Conservation (phyloP, 2,888 invertebrate genomes). For the Tetragnatha montana region DNA sequence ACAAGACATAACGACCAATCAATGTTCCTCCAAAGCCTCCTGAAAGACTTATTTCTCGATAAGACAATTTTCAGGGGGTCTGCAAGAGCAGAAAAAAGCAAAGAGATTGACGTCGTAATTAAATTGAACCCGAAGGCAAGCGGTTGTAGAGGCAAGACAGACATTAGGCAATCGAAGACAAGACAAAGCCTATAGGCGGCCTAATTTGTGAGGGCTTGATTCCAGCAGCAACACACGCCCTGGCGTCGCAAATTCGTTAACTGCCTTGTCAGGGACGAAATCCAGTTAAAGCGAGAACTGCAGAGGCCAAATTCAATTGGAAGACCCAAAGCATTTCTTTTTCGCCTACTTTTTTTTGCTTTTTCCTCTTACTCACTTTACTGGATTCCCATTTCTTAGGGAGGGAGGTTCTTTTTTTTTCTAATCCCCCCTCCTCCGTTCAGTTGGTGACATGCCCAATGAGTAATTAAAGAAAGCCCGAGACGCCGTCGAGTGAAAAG, state of each 20-base stretch:
- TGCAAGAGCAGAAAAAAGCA: neutral
- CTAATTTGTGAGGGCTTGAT: constrained; percentile 67
- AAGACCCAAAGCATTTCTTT: constrained; percentile 58
- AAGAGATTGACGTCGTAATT: constrained; percentile 47
- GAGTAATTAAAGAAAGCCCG: constrained; percentile 69
- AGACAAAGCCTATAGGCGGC: constrained; percentile 70
- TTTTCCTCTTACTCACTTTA: constrained; percentile 47
- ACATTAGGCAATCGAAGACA: constrained; percentile 60
- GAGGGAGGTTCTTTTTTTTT: neutral
- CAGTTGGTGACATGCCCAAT: constrained; percentile 66
- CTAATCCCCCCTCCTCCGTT: constrained; percentile 5
- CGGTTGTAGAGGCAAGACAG: constrained; percentile 24
- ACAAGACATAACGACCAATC: too few relatives aligned
- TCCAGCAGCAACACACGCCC: constrained; percentile 24
- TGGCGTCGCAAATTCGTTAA: constrained; percentile 68
- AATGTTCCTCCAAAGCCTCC: too few relatives aligned
- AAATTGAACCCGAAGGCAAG: constrained; percentile 46
- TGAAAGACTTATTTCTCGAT: too few relatives aligned
- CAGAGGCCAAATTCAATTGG: constrained; percentile 65
- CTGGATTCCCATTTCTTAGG: constrained; percentile 51
- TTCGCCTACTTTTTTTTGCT: constrained; percentile 36
- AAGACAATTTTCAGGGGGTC: neutral
- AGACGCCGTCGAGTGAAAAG: constrained; percentile 24
- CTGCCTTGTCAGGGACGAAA: constrained; percentile 68
- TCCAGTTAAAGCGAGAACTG: constrained; percentile 64